phyloP scores from a whole-genome alignment of 2,888 invertebrate species.

The Alsophila aescularia region DNA sequence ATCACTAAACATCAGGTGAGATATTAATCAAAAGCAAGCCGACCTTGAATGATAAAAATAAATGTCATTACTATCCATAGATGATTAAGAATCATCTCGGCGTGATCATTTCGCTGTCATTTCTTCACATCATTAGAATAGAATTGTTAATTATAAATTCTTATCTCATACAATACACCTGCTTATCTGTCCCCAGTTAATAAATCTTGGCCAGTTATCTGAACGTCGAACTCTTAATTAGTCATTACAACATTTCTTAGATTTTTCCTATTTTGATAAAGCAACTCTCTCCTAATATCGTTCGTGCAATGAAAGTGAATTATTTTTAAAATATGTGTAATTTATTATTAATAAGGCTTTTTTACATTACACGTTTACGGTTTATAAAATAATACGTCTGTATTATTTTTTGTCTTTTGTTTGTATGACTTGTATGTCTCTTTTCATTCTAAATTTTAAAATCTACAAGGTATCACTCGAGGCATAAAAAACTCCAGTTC shows the following conservation, averaged over 20 bases:
- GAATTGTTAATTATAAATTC: conserved; percentile 31
- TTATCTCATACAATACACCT: conserved; percentile 31
- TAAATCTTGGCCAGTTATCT: conserved; percentile 33
- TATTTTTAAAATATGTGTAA: neutral
- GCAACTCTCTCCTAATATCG: neutral
- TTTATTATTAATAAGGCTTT: neutral
- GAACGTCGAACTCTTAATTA: conserved; percentile 36
- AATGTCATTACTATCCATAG: no score
- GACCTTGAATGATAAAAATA: no score
- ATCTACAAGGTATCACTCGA: no score
- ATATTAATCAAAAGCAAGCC: no score
- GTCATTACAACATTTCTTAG: conserved; percentile 26
- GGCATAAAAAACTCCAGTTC: no score
- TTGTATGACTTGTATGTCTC: no score
- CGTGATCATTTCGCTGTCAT: conserved; percentile 5
- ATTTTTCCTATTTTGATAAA: conserved; percentile 33
- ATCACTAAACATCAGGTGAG: no score
- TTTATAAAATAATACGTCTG: no score
- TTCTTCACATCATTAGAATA: conserved; percentile 18
- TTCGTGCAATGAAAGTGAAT: conserved; percentile 9
- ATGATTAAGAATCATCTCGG: conserved; percentile 3
- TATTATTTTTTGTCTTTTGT: no score
- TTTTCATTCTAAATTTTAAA: no score
- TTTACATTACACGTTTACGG: no score
- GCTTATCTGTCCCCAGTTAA: conserved; percentile 19